Percentiles rank a stretch among this genome's conserved stretches.
Evolutionary conservation across 1,140 invertebrate species (phyloP).

Genomic region (Formica selysi): DNA sequence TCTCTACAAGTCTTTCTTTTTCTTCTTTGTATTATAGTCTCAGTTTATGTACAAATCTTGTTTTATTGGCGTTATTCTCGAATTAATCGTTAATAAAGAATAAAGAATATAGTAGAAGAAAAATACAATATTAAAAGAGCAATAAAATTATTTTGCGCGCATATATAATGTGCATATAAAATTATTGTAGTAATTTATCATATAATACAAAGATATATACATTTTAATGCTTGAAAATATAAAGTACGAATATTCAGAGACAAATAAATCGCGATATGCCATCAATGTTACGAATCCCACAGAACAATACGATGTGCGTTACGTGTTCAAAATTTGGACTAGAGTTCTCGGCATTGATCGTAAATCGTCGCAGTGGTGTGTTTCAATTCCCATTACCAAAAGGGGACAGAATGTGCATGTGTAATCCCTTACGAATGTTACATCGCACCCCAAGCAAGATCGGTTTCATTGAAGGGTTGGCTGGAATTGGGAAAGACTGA

Average conservation of each 20-base stretch:
- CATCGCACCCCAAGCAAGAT: conserved; percentile 35
- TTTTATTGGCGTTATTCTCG: neutral
- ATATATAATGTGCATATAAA: too few species aligned
- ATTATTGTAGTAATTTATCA: neutral
- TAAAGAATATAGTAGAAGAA: neutral
- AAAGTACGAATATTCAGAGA: conserved; percentile 5
- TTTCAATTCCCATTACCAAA: conserved; percentile 49
- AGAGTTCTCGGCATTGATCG: conserved; percentile 7
- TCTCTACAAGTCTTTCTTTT: neutral
- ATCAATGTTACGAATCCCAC: conserved; percentile 1
- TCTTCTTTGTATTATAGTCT: neutral
- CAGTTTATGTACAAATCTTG: neutral
- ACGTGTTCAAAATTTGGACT: conserved; percentile 22
- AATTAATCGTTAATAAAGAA: neutral
- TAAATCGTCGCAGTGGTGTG: conserved; percentile 6
- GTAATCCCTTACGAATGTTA: conserved; percentile 35
- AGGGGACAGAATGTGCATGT: conserved; percentile 2
- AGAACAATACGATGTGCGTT: neutral
- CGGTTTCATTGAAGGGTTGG: conserved; percentile 37
- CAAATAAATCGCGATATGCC: conserved; percentile 20
- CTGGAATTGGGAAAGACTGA: conserved; percentile 3
- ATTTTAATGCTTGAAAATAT: neutral
- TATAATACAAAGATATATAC: neutral
- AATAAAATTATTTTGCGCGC: neutral
- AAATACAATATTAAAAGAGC: too few species aligned